Conservation (phyloP, 2,888 invertebrate genomes). For the Thecophora atra region DNA sequence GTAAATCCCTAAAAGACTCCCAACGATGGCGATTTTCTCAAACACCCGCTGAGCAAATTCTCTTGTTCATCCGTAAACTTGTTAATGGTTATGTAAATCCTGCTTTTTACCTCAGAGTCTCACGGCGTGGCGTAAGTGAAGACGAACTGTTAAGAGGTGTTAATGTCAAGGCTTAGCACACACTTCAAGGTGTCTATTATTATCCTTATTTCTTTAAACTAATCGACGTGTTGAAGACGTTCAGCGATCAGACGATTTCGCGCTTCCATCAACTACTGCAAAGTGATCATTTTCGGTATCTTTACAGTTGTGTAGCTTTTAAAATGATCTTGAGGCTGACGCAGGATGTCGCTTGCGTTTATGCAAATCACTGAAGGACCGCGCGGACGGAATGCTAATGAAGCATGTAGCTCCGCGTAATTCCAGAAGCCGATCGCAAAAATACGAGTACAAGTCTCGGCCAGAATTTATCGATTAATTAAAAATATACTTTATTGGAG, state of each 20-base stretch:
- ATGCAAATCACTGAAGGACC: too few relatives aligned
- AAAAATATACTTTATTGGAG: constrained; percentile 5
- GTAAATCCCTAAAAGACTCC: neutral
- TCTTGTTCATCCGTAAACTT: neutral
- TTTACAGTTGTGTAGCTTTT: too few relatives aligned
- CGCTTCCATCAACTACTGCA: too few relatives aligned
- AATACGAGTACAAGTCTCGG: neutral
- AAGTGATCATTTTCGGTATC: too few relatives aligned
- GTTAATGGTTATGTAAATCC: neutral
- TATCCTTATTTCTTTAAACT: neutral
- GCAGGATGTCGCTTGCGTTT: too few relatives aligned
- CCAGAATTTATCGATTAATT: constrained; percentile 14
- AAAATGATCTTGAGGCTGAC: too few relatives aligned
- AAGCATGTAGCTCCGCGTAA: constrained; percentile 3
- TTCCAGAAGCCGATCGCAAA: neutral
- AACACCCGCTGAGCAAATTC: constrained; percentile 12
- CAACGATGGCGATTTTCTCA: neutral
- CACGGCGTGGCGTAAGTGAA: neutral
- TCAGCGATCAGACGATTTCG: too few relatives aligned
- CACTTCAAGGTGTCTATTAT: constrained; percentile 3
- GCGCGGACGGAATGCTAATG: neutral
- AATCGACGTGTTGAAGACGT: neutral
- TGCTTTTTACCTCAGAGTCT: neutral
- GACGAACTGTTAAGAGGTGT: neutral
- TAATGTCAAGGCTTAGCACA: constrained; percentile 10